These are phyloP conservation scores for Eremobia ochroleuca DNA, from an alignment of 2,888 invertebrate species.

Conservation along the genomic window DNA sequence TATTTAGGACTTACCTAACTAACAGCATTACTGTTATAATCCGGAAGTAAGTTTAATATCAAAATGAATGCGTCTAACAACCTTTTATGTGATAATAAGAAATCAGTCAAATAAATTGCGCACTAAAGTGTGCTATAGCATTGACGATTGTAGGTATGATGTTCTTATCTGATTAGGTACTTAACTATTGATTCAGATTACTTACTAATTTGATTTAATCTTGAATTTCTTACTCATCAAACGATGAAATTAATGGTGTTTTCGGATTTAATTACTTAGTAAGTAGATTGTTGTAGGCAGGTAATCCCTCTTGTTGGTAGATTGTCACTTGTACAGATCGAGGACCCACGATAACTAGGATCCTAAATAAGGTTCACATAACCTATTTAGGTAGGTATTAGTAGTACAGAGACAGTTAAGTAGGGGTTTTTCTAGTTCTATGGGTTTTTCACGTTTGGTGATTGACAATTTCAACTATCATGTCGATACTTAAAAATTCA, in stretches of 20 bases:
- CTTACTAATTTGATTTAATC: constrained; percentile 3
- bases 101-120: constrained; percentile 45
- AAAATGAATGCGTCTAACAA: constrained; percentile 35
- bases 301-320: background rate
- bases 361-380: background rate
- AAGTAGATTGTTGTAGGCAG: background rate
- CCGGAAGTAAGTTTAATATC: constrained; percentile 20
- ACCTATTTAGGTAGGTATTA: background rate
- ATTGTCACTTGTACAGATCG: background rate
- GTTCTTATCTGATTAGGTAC: constrained; percentile 15
- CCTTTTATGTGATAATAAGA: constrained; percentile 45
- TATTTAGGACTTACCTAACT: background rate
- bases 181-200: background rate
- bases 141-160: constrained; percentile 16
- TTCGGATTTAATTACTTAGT: background rate
- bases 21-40: background rate
- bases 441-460: background rate
- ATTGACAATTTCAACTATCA: background rate
- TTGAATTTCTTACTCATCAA: constrained; percentile 7
- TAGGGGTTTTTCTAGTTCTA: background rate
- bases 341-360: background rate
- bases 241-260: no score
- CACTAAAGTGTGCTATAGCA: constrained; percentile 1
- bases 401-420: background rate
- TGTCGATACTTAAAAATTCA: constrained; percentile 1